Evolutionary conservation across 2,888 invertebrate species (phyloP).

Genomic region (Cephus rjabovi): DNA sequence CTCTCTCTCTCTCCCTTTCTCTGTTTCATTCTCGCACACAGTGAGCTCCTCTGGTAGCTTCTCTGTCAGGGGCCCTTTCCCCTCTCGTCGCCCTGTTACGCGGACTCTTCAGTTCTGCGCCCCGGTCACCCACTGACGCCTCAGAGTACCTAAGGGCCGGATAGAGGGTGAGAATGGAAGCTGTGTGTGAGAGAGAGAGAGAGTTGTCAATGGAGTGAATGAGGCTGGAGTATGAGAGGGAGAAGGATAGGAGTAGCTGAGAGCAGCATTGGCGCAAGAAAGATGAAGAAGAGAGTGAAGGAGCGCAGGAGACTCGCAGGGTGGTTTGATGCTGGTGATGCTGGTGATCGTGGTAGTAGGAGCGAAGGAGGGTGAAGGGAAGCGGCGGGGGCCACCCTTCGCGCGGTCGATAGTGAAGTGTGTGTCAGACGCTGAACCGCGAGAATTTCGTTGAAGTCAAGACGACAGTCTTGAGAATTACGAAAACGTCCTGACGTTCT

Average conservation of each 20-base stretch:
- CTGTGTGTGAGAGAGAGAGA: neutral
- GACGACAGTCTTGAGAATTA: neutral
- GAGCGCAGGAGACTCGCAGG: neutral
- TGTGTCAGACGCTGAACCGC: slow-evolving; percentile 30
- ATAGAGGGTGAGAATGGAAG: neutral
- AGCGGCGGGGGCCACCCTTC: slow-evolving; percentile 15
- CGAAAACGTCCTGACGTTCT: neutral
- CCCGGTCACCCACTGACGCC: slow-evolving; percentile 25
- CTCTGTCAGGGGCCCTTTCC: neutral
- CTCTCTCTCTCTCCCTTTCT: neutral
- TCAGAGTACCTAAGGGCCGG: slow-evolving; percentile 4
- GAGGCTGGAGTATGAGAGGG: neutral
- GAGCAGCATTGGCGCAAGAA: neutral
- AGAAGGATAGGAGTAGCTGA: neutral
- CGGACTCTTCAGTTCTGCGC: slow-evolving; percentile 5
- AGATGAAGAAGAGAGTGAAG: neutral
- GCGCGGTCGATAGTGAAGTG: slow-evolving; percentile 34
- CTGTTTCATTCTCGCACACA: too few species aligned
- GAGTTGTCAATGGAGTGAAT: neutral
- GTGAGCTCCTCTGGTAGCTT: too few species aligned
- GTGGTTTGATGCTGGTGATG: neutral
- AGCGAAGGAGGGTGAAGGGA: too few species aligned
- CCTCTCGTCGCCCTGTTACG: neutral
- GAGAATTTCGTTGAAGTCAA: slow-evolving; percentile 22
- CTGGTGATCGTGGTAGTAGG: too few species aligned